Evolutionary conservation across 2,797 vertebrate species (phyloP), one percentile per base, ranked within the genome.

Genomic region (Hirundo rustica): DNA sequence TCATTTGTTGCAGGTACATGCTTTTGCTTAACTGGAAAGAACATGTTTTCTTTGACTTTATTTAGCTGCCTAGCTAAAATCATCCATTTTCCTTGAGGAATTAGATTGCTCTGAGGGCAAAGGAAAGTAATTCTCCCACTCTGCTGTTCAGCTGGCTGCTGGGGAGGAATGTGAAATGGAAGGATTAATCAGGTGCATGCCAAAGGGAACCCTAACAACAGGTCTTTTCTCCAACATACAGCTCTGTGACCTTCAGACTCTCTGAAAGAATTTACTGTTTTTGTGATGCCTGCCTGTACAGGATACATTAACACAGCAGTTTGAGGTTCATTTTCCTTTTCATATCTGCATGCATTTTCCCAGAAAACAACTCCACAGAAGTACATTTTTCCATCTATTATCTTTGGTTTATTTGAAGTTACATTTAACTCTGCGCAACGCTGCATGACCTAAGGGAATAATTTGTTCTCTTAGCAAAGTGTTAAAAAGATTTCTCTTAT

Each of bases 101-200:
- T 76, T n/a, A 67, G 55, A 34, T 76, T 66, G 58, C 50, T 92
- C 18, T 75, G 51, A 92, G 75, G 51, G 30, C 48, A 89, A 82
- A 53, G 66, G 40, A 48, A 72, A 78, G 36, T 66, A 84, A 94
- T 84, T 82, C 38, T 27, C 50, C 12, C 4, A 14, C n/a, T 67
- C 25, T 21, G 30, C 44, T 5, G 3, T 73, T 84, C 82, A 90
- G 73, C 89, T 92, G 73, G 60, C 48, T 1, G 1, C 60, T 44
- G 45, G 45, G 44, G 42, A 94, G 79, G 83, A 91, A 88, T 86
- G 83, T 66, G 92, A 91, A 95, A 93, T 11, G 23, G 48, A 74
- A 88, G 75, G 78, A 84, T 88, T 86, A 85, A 60, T 48, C 3
- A 0, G 11, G 58, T 66, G 32, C 1, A 4, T 83, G 72, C 82